Base-by-base conservation (phyloP, 1,140 invertebrate genomes). In the Aethina tumida region DNA sequence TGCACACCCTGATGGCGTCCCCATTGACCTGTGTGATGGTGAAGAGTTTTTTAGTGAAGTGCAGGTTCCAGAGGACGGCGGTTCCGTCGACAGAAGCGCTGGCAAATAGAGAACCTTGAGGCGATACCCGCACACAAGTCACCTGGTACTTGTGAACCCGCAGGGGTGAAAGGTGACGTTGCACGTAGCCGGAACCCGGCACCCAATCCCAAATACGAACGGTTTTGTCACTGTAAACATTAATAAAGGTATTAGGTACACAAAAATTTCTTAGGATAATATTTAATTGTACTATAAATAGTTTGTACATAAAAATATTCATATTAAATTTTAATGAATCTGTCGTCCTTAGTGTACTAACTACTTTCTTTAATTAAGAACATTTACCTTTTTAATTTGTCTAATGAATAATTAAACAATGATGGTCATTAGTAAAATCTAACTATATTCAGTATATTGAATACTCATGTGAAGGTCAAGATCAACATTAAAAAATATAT, bases 1-100 rank as follows among this genome's bases (percentile, higher is more conserved):
- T 67, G 47, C 69, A 71, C 9, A 75, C 69, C 49, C 80, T 61
- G 6, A 84, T 74, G 7, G 76, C 65, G 49, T 73, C 69, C 9
- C 76, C 74, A 36, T 73, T 72, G 4, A 72, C 67, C 62, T 83
- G 79, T 16, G 71, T 66, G 57, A 83, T 69, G 7, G 74, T 73
- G 29, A 70, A 67, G 32, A 78, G 63, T 57, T 71, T 69, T 5
- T 35, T 55, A 3, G 77, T 75, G 26, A 69, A 74, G 64, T 79
- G 62, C 13, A 73, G 58, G 59, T 81, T 77, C 79, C 81, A 86
- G 5, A 86, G 56, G 28, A 81, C 66, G 4, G 77, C 72, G 31
- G 69, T 77, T 3, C 83, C 83, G 58, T 86, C 83, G 12, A 80
- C 78, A 10, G 80, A 84, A 14, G 75, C 68, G 4, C 77, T 73